Conservation (phyloP, 1,140 invertebrate genomes). For the Zelostemma sp. region DNA sequence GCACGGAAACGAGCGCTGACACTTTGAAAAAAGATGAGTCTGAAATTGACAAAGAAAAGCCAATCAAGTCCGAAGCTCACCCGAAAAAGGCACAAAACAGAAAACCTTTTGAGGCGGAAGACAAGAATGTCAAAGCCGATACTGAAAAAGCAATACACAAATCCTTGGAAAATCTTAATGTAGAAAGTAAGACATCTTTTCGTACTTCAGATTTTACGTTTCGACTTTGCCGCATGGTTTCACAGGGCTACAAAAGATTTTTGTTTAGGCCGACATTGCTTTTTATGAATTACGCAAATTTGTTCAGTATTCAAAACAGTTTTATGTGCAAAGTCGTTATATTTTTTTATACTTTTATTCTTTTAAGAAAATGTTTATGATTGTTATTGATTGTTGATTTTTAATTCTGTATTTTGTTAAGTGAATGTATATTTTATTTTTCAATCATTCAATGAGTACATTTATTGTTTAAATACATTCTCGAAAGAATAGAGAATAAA, state of each 20-base stretch:
- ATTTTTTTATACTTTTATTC: background rate
- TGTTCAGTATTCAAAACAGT: background rate
- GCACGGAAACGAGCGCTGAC: conserved; percentile 36
- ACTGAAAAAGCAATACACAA: conserved; percentile 3
- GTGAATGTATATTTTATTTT: too few relatives aligned
- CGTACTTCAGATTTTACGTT: background rate
- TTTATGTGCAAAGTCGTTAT: background rate
- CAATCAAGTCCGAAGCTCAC: background rate
- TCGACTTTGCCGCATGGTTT: background rate
- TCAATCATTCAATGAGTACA: too few relatives aligned
- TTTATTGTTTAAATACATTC: too few relatives aligned
- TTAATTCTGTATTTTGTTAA: too few relatives aligned
- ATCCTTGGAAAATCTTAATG: conserved; percentile 23
- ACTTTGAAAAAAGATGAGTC: conserved; percentile 36
- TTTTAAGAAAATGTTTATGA: conserved; percentile 3
- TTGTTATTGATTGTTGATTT: background rate
- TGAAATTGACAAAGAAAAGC: conserved; percentile 12
- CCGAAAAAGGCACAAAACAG: background rate
- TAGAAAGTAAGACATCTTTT: conserved; percentile 20
- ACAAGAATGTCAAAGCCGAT: conserved; percentile 11
- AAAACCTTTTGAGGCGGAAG: background rate
- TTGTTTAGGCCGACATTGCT: background rate
- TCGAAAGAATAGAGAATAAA: too few relatives aligned
- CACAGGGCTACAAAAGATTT: background rate
- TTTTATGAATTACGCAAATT: background rate